Evolutionary conservation across 2,888 invertebrate genomes (phyloP).

Genomic region (Eupithecia vulgata): DNA sequence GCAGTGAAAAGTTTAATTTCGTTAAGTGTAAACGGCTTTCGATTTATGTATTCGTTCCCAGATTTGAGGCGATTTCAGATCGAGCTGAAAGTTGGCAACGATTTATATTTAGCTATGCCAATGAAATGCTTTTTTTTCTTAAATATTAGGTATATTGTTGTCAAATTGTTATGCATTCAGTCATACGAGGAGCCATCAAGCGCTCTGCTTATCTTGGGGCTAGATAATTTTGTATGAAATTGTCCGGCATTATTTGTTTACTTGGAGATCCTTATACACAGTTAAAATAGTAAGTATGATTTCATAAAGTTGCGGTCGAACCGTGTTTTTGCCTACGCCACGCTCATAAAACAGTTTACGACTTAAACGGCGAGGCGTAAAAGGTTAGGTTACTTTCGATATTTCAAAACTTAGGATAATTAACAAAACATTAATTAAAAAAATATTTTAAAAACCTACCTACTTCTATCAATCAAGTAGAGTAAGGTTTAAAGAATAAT

Average conservation of each 20-base stretch:
- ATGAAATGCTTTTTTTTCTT: no score
- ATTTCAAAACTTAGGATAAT: neutral
- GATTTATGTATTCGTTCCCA: no score
- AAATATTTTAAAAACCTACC: neutral
- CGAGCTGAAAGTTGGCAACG: no score
- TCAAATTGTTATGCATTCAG: no score
- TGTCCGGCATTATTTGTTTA: neutral
- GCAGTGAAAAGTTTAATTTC: no score
- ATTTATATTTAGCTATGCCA: no score
- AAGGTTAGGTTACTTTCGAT: conserved; percentile 5
- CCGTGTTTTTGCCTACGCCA: conserved; percentile 27
- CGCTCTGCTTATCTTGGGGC: neutral
- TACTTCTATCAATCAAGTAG: no score
- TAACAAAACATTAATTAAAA: neutral
- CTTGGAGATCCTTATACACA: neutral
- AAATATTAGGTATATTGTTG: no score
- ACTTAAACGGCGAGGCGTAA: conserved; percentile 23
- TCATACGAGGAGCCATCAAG: no score
- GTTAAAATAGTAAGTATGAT: neutral
- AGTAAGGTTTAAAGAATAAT: no score
- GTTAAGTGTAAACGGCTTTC: no score
- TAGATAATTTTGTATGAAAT: neutral
- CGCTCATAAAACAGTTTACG: conserved; percentile 53
- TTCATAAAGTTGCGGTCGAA: conserved; percentile 43
- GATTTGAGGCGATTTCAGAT: no score